Evolutionary conservation across 2,888 invertebrate species (phyloP).

Genomic region (Acronicta alni): DNA sequence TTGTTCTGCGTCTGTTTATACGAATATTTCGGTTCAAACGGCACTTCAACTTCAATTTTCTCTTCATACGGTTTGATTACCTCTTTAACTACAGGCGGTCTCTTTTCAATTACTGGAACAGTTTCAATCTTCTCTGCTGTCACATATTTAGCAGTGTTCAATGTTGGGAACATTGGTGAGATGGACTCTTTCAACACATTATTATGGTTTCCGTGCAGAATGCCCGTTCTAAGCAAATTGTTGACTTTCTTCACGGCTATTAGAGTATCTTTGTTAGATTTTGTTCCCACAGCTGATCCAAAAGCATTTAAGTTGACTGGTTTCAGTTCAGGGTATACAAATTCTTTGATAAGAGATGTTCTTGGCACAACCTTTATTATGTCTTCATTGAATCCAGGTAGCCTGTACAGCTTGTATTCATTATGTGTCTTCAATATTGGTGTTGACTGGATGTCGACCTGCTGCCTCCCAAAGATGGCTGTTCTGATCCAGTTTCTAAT

Average conservation of each 20-base stretch:
- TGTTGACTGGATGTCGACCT: conserved; percentile 22
- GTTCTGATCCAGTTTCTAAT: conserved; percentile 56
- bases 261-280: conserved; percentile 56
- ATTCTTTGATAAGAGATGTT: conserved; percentile 13
- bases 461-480: conserved; percentile 51
- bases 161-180: conserved; percentile 29
- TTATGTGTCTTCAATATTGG: conserved; percentile 25
- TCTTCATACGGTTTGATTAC: conserved; percentile 21
- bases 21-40: conserved; percentile 56
- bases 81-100: conserved; percentile 4
- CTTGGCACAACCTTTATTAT: conserved; percentile 54
- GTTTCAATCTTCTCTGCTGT: neutral
- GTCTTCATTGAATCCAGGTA: conserved; percentile 62
- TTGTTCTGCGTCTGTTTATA: conserved; percentile 60
- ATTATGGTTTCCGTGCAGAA: conserved; percentile 47
- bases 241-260: conserved; percentile 57
- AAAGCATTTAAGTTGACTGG: conserved; percentile 33
- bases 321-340: conserved; percentile 28
- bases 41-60: conserved; percentile 14
- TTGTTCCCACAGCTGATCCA: conserved; percentile 53
- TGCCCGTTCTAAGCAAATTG: conserved; percentile 58
- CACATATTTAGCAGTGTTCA: conserved; percentile 1
- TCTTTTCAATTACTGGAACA: conserved; percentile 5
- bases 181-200: conserved; percentile 35
- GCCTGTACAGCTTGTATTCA: conserved; percentile 52